A percentile compares a stretch with the other conserved stretches of the same genome.
Conservation (phyloP, 1,140 invertebrate species). For the Nebria ingens region DNA sequence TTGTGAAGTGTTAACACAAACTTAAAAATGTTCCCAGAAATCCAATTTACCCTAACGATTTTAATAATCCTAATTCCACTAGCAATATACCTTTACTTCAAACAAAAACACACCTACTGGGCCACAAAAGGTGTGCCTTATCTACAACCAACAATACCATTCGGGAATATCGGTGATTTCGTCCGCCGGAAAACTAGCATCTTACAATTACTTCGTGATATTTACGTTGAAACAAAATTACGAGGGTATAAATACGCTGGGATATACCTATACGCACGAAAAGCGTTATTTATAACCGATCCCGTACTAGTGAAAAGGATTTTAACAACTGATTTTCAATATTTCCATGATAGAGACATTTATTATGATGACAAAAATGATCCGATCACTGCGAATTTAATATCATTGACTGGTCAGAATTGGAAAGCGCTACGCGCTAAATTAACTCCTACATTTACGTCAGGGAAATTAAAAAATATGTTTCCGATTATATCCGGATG, state of each 20-base stretch:
- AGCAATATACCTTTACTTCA: not conserved
- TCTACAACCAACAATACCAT: not conserved
- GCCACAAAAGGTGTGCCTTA: not conserved
- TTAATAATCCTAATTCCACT: constrained; percentile 16
- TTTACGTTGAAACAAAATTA: not conserved
- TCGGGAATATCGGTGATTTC: not conserved
- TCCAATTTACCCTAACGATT: no score
- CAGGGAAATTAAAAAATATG: constrained; percentile 40
- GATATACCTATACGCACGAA: not conserved
- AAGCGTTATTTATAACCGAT: constrained; percentile 23
- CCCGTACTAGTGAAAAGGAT: constrained; percentile 35
- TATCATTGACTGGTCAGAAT: constrained; percentile 31
- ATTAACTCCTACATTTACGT: constrained; percentile 42
- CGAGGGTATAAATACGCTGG: constrained; percentile 11
- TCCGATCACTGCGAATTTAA: constrained; percentile 35
- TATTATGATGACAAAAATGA: constrained; percentile 33
- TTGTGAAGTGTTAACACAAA: no score
- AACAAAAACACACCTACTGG: not conserved
- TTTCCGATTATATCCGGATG: constrained; percentile 26
- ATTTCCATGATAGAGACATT: constrained; percentile 35
- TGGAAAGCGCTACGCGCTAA: constrained; percentile 40
- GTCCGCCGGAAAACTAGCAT: not conserved
- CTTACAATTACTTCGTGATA: not conserved
- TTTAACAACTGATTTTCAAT: constrained; percentile 34
- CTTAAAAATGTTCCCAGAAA: no score